Base-by-base conservation (phyloP, 1,140 invertebrate species). In the Euschistus heros region DNA sequence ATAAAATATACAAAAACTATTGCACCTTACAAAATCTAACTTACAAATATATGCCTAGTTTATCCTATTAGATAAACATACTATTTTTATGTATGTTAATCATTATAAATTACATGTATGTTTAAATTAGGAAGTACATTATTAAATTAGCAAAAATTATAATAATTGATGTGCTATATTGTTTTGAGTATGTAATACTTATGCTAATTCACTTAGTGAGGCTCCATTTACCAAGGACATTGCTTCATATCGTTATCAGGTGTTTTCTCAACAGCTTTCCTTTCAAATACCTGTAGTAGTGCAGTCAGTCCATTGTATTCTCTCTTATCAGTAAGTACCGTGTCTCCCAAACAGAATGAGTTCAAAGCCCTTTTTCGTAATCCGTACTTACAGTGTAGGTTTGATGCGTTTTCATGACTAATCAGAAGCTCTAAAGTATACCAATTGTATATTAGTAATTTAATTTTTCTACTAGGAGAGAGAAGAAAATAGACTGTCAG, bases 301-400 rank as follows among this genome's bases (percentile, higher is more conserved):
- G 15, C 22, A 50, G 47, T 22, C 22, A 50, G 47, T 50, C 47
- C 47, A 50, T 50, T 50, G 47, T 50, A 17, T 50, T 50, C 62
- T 50, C 46, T n/a, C 20, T 63, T 47, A 63, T 44, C 44, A 47
- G 37, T 26, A 24, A 63, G 62, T 63, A 18, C 33, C 33, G 33
- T 50, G 47, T 20, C 22, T 50, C 5, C 20, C 20, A 57, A 37
- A 37, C 33, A 24, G 54, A 57, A 66, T 66, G 64, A 61, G 64
- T 66, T 72, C 72, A 57, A 76, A 76, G 68, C 78, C 78, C 15
- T 70, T 79, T 57, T 78, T 80, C 68, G 73, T 76, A 62, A 78
- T 80, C 69, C 78, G 78, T 68, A 80, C 78, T 72, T 80, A 80
- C 69, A 77, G 15, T 57, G 54, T 57, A 57, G 15, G 54, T 57